Percentiles rank a stretch among this genome's conserved stretches.
Conservation (phyloP, 2,888 invertebrate genomes). For the Agrilus biguttatus region DNA sequence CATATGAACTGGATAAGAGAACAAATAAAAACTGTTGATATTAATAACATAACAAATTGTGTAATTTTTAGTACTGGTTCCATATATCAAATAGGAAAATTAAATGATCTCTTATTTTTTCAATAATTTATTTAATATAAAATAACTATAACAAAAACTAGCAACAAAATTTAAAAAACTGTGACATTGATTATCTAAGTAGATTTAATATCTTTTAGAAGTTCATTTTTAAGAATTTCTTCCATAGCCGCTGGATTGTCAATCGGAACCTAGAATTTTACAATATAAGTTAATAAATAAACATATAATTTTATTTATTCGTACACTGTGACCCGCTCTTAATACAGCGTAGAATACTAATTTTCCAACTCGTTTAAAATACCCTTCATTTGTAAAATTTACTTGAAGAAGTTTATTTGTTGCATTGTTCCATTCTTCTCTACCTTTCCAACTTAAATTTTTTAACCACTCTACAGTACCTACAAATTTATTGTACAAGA, state of each 20-base stretch:
- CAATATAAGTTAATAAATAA: not conserved
- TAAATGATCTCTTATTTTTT: too few species aligned
- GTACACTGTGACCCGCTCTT: constrained; percentile 67
- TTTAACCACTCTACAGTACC: constrained; percentile 64
- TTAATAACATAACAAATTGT: too few species aligned
- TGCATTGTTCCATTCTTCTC: constrained; percentile 45
- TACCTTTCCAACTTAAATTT: constrained; percentile 49
- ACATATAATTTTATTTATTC: constrained; percentile 1
- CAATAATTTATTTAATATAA: too few species aligned
- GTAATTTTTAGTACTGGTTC: too few species aligned
- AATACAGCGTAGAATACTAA: constrained; percentile 67
- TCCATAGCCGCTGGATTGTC: constrained; percentile 18
- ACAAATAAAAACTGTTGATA: too few species aligned
- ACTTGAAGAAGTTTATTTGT: constrained; percentile 47
- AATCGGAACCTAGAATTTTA: constrained; percentile 15
- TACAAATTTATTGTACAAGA: constrained; percentile 17
- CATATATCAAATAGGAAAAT: too few species aligned
- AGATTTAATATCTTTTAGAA: constrained; percentile 5
- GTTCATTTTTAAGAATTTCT: constrained; percentile 16
- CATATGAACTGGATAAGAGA: too few species aligned
- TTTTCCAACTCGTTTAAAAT: constrained; percentile 51
- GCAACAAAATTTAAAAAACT: too few species aligned
- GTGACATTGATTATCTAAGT: too few species aligned
- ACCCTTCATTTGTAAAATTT: constrained; percentile 53
- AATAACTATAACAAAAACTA: too few species aligned